These are phyloP conservation scores for Alosa sapidissima DNA, from an alignment of 2,797 vertebrate species.

Conservation along the genomic window DNA sequence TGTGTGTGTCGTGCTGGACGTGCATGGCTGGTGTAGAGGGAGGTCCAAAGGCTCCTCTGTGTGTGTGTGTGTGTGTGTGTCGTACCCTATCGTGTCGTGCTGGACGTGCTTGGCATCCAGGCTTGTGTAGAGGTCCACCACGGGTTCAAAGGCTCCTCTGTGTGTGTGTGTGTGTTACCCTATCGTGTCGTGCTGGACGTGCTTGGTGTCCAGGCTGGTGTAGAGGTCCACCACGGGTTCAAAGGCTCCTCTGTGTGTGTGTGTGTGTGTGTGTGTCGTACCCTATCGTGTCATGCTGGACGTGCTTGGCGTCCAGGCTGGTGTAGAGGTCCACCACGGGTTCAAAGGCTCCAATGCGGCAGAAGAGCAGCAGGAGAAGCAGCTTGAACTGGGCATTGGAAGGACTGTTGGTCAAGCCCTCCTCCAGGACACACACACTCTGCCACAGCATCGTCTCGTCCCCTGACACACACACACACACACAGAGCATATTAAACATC, in stretches of 20 bases:
- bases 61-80: not conserved
- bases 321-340: slow-evolving; percentile 94
- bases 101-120: slow-evolving; percentile 97
- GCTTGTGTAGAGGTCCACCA: slow-evolving; percentile 93
- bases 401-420: slow-evolving; percentile 86
- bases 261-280: slow-evolving; percentile 54
- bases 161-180: slow-evolving; percentile 71
- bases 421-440: slow-evolving; percentile 84
- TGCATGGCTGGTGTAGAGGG: slow-evolving; percentile 95
- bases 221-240: slow-evolving; percentile 95
- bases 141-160: slow-evolving; percentile 39
- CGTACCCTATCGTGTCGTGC: slow-evolving; percentile 97
- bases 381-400: slow-evolving; percentile 98
- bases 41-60: slow-evolving; percentile 88
- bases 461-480: slow-evolving; percentile 65
- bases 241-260: slow-evolving; percentile 77
- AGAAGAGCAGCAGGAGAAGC: slow-evolving; percentile 94
- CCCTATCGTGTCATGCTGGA: slow-evolving; percentile 99
- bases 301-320: slow-evolving; percentile 95
- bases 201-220: slow-evolving; percentile 94
- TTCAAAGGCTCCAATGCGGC: slow-evolving; percentile 90
- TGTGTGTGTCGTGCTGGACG: slow-evolving; percentile 85
- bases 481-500: not conserved
- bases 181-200: slow-evolving; percentile 98
- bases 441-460: slow-evolving; percentile 87